A percentile compares a stretch with the other conserved stretches of the same genome.
Conservation (phyloP, 2,113 vertebrate species). For the Proteles cristata region DNA sequence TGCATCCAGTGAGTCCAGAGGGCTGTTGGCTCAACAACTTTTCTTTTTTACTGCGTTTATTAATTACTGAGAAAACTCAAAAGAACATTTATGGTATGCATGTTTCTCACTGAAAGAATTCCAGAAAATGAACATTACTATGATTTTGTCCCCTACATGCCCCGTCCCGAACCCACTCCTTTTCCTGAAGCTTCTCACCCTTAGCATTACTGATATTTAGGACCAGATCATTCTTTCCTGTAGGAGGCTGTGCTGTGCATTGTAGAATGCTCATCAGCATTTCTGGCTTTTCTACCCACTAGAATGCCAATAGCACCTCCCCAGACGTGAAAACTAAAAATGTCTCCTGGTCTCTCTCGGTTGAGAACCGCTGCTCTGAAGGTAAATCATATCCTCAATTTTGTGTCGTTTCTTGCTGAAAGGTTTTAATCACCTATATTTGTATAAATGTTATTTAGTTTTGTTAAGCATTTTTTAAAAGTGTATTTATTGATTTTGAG, state of each 20-base stretch:
- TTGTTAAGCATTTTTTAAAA: neutral
- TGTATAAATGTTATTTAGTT: conserved; percentile 17
- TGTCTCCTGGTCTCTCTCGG: too few species aligned
- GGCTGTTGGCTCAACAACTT: neutral
- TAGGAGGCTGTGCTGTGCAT: neutral
- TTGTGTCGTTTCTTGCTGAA: neutral
- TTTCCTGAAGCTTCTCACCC: neutral
- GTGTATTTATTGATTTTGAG: too few species aligned
- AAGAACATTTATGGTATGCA: neutral
- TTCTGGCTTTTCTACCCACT: neutral
- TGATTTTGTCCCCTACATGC: neutral
- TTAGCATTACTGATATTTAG: neutral
- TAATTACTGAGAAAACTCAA: neutral
- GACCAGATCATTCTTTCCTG: neutral
- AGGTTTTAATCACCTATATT: neutral
- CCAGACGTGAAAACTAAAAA: neutral
- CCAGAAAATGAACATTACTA: neutral
- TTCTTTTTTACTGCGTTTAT: neutral
- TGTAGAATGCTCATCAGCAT: neutral
- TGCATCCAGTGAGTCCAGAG: neutral
- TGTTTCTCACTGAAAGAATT: neutral
- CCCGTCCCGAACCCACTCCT: neutral
- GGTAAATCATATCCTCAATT: neutral
- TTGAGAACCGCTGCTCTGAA: neutral
- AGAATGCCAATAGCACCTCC: neutral